Percentiles rank a stretch among this genome's conserved stretches.
phyloP scores from a whole-genome alignment of 2,113 vertebrate genomes.

The Oophaga pumilio region DNA sequence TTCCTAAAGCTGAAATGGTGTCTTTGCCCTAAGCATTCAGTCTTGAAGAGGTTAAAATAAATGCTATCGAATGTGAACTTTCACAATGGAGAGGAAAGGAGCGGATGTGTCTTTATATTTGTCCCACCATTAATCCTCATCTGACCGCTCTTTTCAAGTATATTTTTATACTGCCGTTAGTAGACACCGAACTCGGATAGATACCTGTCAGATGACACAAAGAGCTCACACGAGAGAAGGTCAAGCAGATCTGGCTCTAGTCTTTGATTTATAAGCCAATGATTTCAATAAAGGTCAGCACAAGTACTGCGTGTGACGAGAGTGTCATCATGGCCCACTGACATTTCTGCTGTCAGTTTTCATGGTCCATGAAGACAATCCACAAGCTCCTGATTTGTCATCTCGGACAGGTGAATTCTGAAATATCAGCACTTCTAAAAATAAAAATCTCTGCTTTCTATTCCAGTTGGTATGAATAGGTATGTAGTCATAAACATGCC shows the following conservation, averaged over 20 bases:
- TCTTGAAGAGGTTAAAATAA: background rate
- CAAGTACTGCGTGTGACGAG: background rate
- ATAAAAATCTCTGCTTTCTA: background rate
- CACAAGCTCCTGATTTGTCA: background rate
- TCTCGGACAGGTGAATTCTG: background rate
- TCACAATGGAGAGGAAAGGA: background rate
- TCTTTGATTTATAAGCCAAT: constrained; percentile 20
- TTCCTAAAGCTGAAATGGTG: background rate
- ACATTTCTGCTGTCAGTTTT: background rate
- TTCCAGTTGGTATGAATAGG: background rate
- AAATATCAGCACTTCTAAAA: background rate
- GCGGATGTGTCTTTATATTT: background rate
- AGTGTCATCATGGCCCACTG: background rate
- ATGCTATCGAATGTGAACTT: background rate
- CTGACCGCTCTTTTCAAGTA: background rate
- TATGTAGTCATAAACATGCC: too few relatives aligned
- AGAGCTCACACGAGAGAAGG: constrained; percentile 27
- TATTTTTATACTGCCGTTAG: constrained; percentile 5
- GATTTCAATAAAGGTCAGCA: constrained; percentile 27
- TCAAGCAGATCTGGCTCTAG: constrained; percentile 15
- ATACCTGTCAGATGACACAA: constrained; percentile 45
- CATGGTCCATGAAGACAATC: background rate
- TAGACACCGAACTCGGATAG: constrained; percentile 3
- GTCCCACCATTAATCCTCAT: background rate
- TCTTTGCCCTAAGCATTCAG: background rate